Percentiles rank a stretch among this genome's conserved stretches.
Evolutionary conservation across 2,888 invertebrate genomes (phyloP).

Genomic region (Leucophora obtusa): DNA sequence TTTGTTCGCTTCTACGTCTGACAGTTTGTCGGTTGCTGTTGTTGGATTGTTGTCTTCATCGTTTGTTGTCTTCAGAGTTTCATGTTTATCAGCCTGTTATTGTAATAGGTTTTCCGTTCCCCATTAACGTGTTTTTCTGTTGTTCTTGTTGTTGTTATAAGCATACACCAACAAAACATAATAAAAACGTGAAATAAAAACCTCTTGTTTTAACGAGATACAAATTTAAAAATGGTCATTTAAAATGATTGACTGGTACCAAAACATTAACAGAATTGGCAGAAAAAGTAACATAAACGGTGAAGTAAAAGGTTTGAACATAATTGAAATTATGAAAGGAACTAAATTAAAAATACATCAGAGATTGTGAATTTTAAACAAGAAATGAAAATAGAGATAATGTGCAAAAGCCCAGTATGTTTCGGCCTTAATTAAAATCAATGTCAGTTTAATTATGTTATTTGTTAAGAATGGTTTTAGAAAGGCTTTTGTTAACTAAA

Average conservation of each 20-base stretch:
- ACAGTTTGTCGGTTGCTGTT: slow-evolving; percentile 25
- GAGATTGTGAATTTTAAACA: too few species aligned
- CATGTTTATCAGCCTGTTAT: slow-evolving; percentile 59
- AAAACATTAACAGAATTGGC: slow-evolving; percentile 28
- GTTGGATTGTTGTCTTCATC: slow-evolving; percentile 45
- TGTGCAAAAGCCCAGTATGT: neutral
- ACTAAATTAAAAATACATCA: too few species aligned
- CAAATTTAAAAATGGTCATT: slow-evolving; percentile 59
- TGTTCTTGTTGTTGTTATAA: slow-evolving; percentile 38
- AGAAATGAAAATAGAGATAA: too few species aligned
- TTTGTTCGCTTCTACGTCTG: slow-evolving; percentile 26
- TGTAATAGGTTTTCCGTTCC: slow-evolving; percentile 59
- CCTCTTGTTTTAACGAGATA: slow-evolving; percentile 54
- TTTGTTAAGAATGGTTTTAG: slow-evolving; percentile 24
- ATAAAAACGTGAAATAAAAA: slow-evolving; percentile 61
- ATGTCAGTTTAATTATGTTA: slow-evolving; percentile 38
- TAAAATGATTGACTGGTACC: slow-evolving; percentile 60
- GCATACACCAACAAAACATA: slow-evolving; percentile 14
- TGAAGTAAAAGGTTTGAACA: neutral
- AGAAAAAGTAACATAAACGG: slow-evolving; percentile 9
- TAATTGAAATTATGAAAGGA: neutral
- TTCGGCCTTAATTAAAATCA: slow-evolving; percentile 30
- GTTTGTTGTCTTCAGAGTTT: slow-evolving; percentile 39
- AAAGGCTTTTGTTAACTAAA: slow-evolving; percentile 42
- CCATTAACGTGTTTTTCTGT: slow-evolving; percentile 51